Base-by-base conservation (phyloP, 2,113 vertebrate genomes). In the Spheniscus mendiculus region DNA sequence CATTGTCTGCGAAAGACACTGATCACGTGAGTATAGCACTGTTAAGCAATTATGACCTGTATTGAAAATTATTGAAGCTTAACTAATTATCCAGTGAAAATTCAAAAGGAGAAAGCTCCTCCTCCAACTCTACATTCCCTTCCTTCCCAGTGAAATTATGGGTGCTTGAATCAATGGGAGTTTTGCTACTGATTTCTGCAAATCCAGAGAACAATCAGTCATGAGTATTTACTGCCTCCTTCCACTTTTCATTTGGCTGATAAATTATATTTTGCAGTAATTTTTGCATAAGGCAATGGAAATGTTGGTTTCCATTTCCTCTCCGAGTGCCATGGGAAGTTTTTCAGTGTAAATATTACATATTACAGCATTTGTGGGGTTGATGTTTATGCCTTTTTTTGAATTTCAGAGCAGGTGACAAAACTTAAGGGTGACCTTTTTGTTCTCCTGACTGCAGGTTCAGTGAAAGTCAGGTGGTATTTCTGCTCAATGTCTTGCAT, bases 41-140 rank as follows among this genome's bases (percentile, higher is more conserved):
- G 79, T 38, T 27, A 58, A 87, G 53, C 66, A 65, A 26, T 90
- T 90, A 90, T 45, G 44, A 63, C 44, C 74, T 62, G 45, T 58
- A 87, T 58, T 88, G 92, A 94, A 85, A 93, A 69, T 77, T 93
- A 47, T 4, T 90, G 93, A 94, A 91, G 95, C 91, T 91, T 95
- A 94, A 83, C 84, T 96, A 87, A 95, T 69, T 83, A 82, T 45
- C 21, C 40, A 83, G 44, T 0, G 0, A 72, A 78, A 87, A 93
- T 85, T 95, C 65, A 82, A 91, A 97, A 93, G 69, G 44, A 36
- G 9, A 40, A 89, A 82, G 5, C 56, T 90, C 66, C 70, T 91
- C 55, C 61, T 82, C 52, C 52, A 72, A 50, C 30, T 69, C 61
- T 71, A 25, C 11, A 40, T 87, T 85, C 25, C 30, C 65, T 44